Evolutionary conservation across 1,140 invertebrate species (phyloP).

Genomic region (Drosophila novamexicana): DNA sequence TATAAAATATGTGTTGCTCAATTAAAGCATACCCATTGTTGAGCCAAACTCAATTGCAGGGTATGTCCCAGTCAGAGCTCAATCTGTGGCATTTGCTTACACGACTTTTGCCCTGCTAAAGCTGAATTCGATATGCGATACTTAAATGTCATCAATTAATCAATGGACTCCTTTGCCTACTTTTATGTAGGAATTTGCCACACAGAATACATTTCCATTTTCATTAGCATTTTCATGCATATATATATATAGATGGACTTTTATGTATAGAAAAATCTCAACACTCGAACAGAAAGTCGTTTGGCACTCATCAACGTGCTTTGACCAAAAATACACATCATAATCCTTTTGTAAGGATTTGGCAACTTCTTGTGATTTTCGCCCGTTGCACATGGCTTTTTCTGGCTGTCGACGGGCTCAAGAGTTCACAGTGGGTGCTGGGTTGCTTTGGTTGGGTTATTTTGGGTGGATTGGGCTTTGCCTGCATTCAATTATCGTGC

Average conservation of each 20-base stretch:
- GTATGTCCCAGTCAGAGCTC: background rate
- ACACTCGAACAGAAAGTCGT: conserved; percentile 53
- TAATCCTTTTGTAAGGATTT: conserved; percentile 81
- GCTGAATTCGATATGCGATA: conserved; percentile 1
- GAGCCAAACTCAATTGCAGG: background rate
- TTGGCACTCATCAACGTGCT: conserved; percentile 54
- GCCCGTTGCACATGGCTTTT: conserved; percentile 49
- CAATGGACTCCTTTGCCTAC: conserved; percentile 15
- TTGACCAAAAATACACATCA: conserved; percentile 80
- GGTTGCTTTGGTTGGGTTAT: background rate
- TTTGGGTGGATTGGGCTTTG: conserved; percentile 20
- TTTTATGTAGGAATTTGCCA: conserved; percentile 7
- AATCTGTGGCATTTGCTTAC: too few relatives aligned
- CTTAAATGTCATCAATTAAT: conserved; percentile 46
- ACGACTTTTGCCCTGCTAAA: background rate
- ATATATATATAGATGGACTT: background rate
- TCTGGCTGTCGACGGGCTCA: conserved; percentile 24
- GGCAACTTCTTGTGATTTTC: conserved; percentile 56
- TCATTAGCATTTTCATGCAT: conserved; percentile 10
- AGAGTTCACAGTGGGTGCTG: too few relatives aligned
- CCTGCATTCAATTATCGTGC: conserved; percentile 77
- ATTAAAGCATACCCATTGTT: too few relatives aligned
- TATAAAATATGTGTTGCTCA: too few relatives aligned
- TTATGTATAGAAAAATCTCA: conserved; percentile 29
- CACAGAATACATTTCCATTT: conserved; percentile 21